Conservation (phyloP, 2,797 vertebrate genomes). For the Protosalanx chinensis region DNA sequence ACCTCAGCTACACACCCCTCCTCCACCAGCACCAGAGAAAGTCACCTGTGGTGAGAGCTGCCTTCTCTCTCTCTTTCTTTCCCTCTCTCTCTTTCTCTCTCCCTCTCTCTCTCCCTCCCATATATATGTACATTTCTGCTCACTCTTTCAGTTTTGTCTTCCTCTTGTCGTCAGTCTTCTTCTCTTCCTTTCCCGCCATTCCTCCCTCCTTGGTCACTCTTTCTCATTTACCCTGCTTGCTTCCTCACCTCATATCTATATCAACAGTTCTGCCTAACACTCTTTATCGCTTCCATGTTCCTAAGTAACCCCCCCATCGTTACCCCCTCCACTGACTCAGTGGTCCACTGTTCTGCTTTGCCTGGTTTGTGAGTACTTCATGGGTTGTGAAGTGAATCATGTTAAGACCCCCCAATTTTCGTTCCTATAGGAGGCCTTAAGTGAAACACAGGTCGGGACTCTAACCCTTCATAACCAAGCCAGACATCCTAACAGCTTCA, state of each 20-base stretch:
- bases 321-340: too few relatives aligned
- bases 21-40: conserved; percentile 60
- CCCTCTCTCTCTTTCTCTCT: conserved; percentile 12
- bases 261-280: not conserved
- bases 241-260: not conserved
- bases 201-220: conserved; percentile 14
- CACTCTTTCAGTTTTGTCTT: not conserved
- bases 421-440: not conserved
- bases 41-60: conserved; percentile 83
- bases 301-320: not conserved
- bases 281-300: not conserved
- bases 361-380: not conserved
- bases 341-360: not conserved
- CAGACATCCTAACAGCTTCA: not conserved
- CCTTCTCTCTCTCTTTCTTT: conserved; percentile 5
- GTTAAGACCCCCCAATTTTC: too few relatives aligned
- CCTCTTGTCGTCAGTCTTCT: conserved; percentile 18
- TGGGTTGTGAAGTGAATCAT: too few relatives aligned
- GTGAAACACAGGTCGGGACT: not conserved
- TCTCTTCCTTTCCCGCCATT: not conserved
- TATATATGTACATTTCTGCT: too few relatives aligned
- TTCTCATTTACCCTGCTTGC: conserved; percentile 24
- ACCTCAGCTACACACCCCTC: conserved; percentile 30
- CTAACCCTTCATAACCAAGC: conserved; percentile 11
- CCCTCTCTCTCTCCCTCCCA: too few relatives aligned